A percentile compares a stretch with the other conserved stretches of the same genome.
Evolutionary conservation across 1,140 invertebrate species (phyloP).

Genomic region (Pseudomyrmex gracilis): DNA sequence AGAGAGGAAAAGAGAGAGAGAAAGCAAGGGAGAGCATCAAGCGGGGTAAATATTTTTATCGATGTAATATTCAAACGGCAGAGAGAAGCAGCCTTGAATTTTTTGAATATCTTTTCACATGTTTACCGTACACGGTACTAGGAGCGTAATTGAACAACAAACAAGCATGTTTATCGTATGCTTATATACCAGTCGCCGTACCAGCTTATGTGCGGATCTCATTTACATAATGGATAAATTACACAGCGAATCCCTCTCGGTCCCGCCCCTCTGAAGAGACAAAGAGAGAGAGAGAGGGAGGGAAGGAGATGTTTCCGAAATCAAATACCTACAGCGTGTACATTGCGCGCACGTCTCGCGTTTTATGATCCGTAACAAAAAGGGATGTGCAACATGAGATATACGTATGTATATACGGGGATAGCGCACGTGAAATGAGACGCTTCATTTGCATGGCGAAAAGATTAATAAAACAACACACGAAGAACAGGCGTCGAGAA

Average conservation of each 20-base stretch:
- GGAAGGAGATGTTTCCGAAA: too few relatives aligned
- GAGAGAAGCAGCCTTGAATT: neutral
- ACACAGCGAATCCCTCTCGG: neutral
- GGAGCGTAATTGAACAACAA: constrained; percentile 18
- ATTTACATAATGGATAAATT: constrained; percentile 36
- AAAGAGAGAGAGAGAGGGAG: too few relatives aligned
- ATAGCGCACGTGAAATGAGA: constrained; percentile 11
- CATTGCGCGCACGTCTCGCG: neutral
- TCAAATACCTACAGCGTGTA: too few relatives aligned
- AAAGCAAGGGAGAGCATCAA: too few relatives aligned
- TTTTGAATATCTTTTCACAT: constrained; percentile 31
- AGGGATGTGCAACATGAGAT: neutral
- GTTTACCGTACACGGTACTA: constrained; percentile 12
- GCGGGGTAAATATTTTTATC: constrained; percentile 20
- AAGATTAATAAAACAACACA: constrained; percentile 46
- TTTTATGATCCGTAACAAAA: neutral
- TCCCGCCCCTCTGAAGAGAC: too few relatives aligned
- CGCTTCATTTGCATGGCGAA: neutral
- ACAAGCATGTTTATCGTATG: constrained; percentile 4
- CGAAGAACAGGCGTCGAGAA: neutral
- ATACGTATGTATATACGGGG: neutral
- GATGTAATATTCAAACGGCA: constrained; percentile 8
- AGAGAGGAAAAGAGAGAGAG: too few relatives aligned
- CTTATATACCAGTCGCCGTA: neutral
- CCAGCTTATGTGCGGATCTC: neutral